Conservation (phyloP, 92 coral and sea anemone genomes). For the Epizoanthus illoricatus region DNA sequence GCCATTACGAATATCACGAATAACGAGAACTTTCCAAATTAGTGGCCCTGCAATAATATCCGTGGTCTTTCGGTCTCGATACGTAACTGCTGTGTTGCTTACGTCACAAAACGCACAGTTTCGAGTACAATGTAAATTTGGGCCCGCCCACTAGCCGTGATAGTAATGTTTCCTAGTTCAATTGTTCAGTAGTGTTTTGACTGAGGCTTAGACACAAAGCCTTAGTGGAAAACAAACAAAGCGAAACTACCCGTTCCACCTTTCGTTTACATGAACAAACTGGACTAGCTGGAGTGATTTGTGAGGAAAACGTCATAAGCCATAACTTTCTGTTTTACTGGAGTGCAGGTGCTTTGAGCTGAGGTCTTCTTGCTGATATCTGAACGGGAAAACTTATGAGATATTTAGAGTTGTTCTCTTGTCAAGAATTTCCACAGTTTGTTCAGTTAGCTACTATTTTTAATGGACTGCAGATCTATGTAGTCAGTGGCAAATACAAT, state of each 20-base stretch:
- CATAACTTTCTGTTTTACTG: too few species aligned
- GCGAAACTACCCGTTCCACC: too few species aligned
- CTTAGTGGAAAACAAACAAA: too few species aligned
- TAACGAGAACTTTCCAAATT: conserved; percentile 16
- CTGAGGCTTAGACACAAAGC: too few species aligned
- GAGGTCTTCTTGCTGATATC: too few species aligned
- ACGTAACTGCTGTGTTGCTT: not conserved
- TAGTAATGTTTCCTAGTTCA: not conserved
- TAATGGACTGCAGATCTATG: not conserved
- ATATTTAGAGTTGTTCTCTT: too few species aligned
- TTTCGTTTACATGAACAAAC: too few species aligned
- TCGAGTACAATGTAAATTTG: not conserved
- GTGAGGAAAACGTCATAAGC: too few species aligned
- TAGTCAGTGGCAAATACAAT: not conserved
- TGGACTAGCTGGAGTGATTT: too few species aligned
- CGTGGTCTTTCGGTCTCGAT: not conserved
- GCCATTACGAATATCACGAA: not conserved
- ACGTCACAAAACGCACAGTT: conserved; percentile 24
- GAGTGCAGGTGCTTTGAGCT: too few species aligned
- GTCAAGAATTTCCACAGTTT: not conserved
- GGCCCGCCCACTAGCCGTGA: conserved; percentile 1
- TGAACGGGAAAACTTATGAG: too few species aligned
- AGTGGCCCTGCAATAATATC: not conserved
- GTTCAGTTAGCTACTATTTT: not conserved
- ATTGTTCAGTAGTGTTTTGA: not conserved